These are phyloP conservation scores for Siderastrea radians DNA, from an alignment of 92 coral and sea anemone genomes.

Conservation along the genomic window DNA sequence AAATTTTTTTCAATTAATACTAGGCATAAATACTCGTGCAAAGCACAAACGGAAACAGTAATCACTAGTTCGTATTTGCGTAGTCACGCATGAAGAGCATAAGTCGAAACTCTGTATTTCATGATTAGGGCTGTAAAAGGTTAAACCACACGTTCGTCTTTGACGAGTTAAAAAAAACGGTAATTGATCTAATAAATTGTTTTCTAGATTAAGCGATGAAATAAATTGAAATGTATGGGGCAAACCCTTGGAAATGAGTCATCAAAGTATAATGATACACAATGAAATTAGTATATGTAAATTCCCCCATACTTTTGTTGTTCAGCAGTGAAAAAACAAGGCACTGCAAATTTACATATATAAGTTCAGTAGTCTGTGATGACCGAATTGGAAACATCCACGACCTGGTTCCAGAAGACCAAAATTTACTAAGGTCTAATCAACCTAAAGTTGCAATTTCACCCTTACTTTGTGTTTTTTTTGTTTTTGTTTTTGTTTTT, in stretches of 20 bases:
- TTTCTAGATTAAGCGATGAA: slow-evolving; percentile 4
- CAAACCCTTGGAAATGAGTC: neutral
- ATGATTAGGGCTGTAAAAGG: neutral
- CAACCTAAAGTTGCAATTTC: no score
- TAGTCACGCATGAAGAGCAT: neutral
- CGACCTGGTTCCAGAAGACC: no score
- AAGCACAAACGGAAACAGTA: neutral
- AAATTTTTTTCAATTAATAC: neutral
- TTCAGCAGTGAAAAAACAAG: neutral
- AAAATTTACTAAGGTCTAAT: no score
- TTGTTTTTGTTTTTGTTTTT: no score
- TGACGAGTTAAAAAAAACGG: neutral
- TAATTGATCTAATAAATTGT: neutral
- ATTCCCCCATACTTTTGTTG: neutral
- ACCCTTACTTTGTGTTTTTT: neutral
- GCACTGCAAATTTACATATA: no score
- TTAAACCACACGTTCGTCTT: neutral
- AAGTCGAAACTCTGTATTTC: neutral
- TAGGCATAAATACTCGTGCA: neutral
- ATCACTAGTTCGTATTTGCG: neutral
- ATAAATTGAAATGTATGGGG: neutral
- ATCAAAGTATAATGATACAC: neutral
- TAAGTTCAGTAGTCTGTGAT: no score
- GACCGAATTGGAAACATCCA: no score
- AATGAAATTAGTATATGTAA: neutral